Evolutionary conservation across 2,797 vertebrate species (phyloP), one percentile per base, ranked within the genome.

Genomic region (Dryobates pubescens): DNA sequence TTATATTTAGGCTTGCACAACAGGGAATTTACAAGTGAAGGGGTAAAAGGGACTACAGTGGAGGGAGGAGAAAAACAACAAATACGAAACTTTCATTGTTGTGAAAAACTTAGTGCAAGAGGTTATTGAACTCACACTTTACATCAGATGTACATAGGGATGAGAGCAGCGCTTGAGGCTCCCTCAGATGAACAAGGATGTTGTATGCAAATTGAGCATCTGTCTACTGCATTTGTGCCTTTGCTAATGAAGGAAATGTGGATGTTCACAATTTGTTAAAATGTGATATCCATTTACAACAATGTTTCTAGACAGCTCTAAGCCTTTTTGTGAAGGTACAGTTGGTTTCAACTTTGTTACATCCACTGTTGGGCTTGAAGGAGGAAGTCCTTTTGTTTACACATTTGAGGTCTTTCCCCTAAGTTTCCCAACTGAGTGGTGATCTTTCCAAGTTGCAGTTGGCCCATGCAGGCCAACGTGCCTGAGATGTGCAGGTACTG

Each of bases 161-260:
- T 1, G 3, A 72, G 18, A 78, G 17, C 49, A 57, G 29, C 3
- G 0, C 11, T 70, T 78, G 23, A 27, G 9, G 24, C 20, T 0
- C 4, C 5, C 22, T 62, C 30, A 58, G 22, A 38, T 51, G 23
- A 51, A 32, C 11, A 34, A 36, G 45, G 67, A 5, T 1, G 0
- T 13, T 75, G 7, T 36, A 16, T 0, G 0, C 18, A 70, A 23
- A 27, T 32, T 45, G 19, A 61, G 17, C 22, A 57, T 43, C 45
- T 77, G 41, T 53, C n/a, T 17, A 14, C 26, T 15, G 38, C 30
- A 20, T 92, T 92, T 90, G 65, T 72, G 74, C 26, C 36, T 82
- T 71, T 88, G 54, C 38, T 61, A 80, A 82, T 57, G 53, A 80
- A 54, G 47, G 89, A 96, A 92, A 54, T 59, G n/a, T n/a, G n/a